Evolutionary conservation across 2,888 invertebrate genomes (phyloP).

Genomic region (Luffia ferchaultella): DNA sequence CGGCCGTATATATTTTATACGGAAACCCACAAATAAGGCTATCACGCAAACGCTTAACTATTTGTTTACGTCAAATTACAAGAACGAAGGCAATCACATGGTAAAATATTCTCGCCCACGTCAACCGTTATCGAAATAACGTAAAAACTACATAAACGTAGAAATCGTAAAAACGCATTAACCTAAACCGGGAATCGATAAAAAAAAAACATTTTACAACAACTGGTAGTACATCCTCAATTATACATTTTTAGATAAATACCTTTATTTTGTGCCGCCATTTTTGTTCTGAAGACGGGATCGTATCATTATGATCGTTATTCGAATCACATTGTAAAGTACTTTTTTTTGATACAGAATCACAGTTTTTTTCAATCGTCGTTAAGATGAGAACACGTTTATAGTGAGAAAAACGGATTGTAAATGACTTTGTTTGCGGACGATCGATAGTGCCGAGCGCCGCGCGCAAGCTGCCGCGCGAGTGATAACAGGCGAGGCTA

Average conservation of each 20-base stretch:
- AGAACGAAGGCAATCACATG: no score
- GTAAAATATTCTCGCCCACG: background rate
- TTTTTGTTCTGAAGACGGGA: constrained; percentile 28
- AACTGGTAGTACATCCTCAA: background rate
- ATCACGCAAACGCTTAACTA: no score
- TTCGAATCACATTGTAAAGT: no score
- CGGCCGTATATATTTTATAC: no score
- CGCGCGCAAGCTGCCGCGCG: constrained; percentile 30
- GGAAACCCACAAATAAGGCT: no score
- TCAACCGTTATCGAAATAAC: background rate
- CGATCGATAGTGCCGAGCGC: constrained; percentile 40
- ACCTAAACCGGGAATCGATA: background rate
- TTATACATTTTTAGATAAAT: no score
- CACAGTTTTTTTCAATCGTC: no score
- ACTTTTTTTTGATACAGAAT: no score
- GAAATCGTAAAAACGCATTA: background rate
- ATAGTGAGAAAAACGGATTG: no score
- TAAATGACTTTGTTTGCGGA: background rate
- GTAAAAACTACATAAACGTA: background rate
- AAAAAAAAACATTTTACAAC: background rate
- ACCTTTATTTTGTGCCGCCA: constrained; percentile 60
- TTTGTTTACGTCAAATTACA: no score
- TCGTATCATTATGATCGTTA: background rate
- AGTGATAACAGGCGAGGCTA: constrained; percentile 33
- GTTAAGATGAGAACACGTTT: no score